Evolutionary conservation across 1,140 invertebrate genomes (phyloP).

Genomic region (Drosophila seguyi): DNA sequence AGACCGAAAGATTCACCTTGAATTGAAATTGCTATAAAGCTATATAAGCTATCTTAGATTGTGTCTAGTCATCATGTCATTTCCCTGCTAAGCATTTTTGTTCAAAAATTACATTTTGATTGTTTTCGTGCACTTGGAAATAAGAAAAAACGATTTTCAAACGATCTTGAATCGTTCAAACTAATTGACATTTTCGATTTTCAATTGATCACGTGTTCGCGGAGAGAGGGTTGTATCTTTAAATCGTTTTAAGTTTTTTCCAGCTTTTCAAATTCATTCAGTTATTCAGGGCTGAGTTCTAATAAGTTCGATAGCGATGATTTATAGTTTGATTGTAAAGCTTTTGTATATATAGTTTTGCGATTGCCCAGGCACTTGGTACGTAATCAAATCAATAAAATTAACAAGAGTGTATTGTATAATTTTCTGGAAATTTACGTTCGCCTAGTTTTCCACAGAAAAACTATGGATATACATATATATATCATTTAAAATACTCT

Average conservation of each 20-base stretch:
- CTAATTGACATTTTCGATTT: constrained; percentile 42
- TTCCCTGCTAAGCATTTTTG: constrained; percentile 25
- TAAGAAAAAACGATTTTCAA: constrained; percentile 31
- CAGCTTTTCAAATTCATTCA: constrained; percentile 11
- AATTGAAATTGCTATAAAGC: constrained; percentile 9
- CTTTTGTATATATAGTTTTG: background rate
- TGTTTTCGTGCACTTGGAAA: constrained; percentile 36
- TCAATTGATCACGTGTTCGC: constrained; percentile 4
- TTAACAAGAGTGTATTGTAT: constrained; percentile 1
- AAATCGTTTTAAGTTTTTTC: constrained; percentile 5
- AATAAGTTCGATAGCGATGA: constrained; percentile 14
- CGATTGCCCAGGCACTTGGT: constrained; percentile 3
- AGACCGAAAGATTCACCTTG: constrained; percentile 27
- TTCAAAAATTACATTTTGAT: constrained; percentile 43
- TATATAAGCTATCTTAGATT: constrained; percentile 4
- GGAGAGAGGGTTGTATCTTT: background rate
- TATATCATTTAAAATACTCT: constrained; percentile 9
- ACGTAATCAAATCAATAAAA: constrained; percentile 11
- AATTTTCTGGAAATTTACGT: constrained; percentile 1
- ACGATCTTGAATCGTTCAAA: constrained; percentile 31
- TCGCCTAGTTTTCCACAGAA: background rate
- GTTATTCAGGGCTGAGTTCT: background rate
- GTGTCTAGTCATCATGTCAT: constrained; percentile 24
- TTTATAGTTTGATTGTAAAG: constrained; percentile 12
- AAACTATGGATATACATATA: background rate